Conservation (phyloP, 2,113 vertebrate genomes). For the Irena cyanogastra region DNA sequence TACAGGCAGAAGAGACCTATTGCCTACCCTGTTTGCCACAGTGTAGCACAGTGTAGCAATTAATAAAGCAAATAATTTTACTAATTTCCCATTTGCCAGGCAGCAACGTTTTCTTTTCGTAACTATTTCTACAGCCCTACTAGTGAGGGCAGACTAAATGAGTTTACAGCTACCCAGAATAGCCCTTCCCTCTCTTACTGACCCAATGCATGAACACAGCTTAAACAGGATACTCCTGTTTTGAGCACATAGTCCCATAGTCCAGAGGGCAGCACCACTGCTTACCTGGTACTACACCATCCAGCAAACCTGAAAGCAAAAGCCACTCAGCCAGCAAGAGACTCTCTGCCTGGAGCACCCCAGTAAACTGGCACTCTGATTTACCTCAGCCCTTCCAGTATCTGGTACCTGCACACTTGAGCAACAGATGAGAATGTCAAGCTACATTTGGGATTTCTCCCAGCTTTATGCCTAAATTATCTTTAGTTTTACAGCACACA, state of each 20-base stretch:
- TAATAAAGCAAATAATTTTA: neutral
- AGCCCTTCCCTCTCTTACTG: neutral
- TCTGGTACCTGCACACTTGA: neutral
- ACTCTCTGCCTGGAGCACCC: fast-evolving
- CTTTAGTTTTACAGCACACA: neutral
- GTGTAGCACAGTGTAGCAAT: neutral
- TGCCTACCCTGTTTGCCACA: neutral
- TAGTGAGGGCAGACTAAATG: neutral
- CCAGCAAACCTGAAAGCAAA: neutral
- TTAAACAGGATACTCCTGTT: neutral
- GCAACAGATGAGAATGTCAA: neutral
- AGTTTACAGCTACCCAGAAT: neutral
- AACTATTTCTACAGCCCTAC: neutral
- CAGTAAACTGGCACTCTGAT: neutral
- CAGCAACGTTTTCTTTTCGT: neutral
- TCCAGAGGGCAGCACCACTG: neutral
- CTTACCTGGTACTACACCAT: neutral
- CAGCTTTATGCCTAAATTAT: neutral
- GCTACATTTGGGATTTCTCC: neutral
- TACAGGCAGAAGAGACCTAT: neutral
- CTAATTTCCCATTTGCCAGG: neutral
- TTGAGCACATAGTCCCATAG: neutral
- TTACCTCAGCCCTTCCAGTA: neutral
- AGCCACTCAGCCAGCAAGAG: neutral
- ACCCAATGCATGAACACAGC: neutral